Percentiles rank a stretch among this genome's conserved stretches.
Conservation (phyloP, 2,797 vertebrate species). For the Taenioides sp. region DNA sequence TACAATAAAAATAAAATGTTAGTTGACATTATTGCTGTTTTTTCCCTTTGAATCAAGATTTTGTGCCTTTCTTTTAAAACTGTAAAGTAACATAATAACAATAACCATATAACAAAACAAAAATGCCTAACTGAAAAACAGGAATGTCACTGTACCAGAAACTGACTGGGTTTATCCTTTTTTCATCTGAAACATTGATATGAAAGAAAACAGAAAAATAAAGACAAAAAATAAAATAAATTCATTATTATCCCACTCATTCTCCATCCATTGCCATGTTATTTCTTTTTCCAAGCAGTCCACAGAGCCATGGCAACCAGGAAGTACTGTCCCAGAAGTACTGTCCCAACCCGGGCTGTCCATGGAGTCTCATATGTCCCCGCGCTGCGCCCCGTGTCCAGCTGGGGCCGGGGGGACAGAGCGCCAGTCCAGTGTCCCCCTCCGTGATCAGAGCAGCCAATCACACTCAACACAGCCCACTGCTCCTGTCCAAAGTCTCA, state of each 20-base stretch:
- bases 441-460: slow-evolving; percentile 61
- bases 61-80: slow-evolving; percentile 81
- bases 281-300: slow-evolving; percentile 75
- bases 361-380: slow-evolving; percentile 69
- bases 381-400: slow-evolving; percentile 63
- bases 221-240: slow-evolving; percentile 74
- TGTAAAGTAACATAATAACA: slow-evolving; percentile 72
- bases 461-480: slow-evolving; percentile 58
- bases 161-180: slow-evolving; percentile 73
- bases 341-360: slow-evolving; percentile 69
- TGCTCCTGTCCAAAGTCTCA: slow-evolving; percentile 69
- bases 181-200: slow-evolving; percentile 75
- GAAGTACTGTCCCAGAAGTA: slow-evolving; percentile 71
- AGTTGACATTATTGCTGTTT: slow-evolving; percentile 87
- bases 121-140: slow-evolving; percentile 79
- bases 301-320: slow-evolving; percentile 71
- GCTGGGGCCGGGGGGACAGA: slow-evolving; percentile 54
- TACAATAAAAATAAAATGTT: slow-evolving; percentile 84
- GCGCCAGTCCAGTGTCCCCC: slow-evolving; percentile 50
- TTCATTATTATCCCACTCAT: slow-evolving; percentile 76
- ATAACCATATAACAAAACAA: slow-evolving; percentile 64
- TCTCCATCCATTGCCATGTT: slow-evolving; percentile 72
- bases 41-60: slow-evolving; percentile 83
- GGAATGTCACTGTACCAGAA: slow-evolving; percentile 86
- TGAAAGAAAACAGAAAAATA: slow-evolving; percentile 71